phyloP scores from a whole-genome alignment of 1,140 invertebrate species.

The Eriosoma lanigerum region DNA sequence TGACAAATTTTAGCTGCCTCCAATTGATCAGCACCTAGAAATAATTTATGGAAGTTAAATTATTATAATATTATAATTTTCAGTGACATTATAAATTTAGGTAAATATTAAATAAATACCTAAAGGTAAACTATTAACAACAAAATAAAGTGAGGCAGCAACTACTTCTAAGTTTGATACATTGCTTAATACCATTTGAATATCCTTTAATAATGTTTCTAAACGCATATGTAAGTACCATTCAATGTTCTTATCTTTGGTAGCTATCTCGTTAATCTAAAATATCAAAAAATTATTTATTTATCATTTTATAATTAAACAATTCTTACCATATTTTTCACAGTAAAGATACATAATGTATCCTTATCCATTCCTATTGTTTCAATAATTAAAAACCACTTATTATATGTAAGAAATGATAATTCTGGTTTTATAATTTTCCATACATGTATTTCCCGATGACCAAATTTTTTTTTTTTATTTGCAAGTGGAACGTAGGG shows the following conservation, averaged over 20 bases:
- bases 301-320: background rate
- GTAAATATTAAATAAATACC: constrained; percentile 58
- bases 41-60: background rate
- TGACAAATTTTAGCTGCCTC: constrained; percentile 59
- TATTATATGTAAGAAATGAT: constrained; percentile 59
- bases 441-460: constrained; percentile 42
- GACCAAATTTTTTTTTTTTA: constrained; percentile 47
- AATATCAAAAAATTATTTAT: background rate
- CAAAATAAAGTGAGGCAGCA: constrained; percentile 59
- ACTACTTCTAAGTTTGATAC: constrained; percentile 57
- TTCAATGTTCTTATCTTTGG: constrained; percentile 42
- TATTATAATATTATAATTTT: background rate
- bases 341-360: constrained; percentile 59
- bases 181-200: constrained; percentile 58
- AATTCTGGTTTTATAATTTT: constrained; percentile 57
- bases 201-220: constrained; percentile 57
- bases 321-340: constrained; percentile 57
- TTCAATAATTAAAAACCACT: constrained; percentile 59
- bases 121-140: constrained; percentile 59
- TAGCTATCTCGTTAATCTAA: constrained; percentile 37
- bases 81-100: constrained; percentile 54
- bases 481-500: constrained; percentile 55
- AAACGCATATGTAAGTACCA: constrained; percentile 56
- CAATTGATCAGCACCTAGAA: constrained; percentile 59
- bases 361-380: constrained; percentile 58